Evolutionary conservation across 2,888 invertebrate species (phyloP), one percentile per base, ranked within the genome.

Genomic region (Sphaeridia pumilis): DNA sequence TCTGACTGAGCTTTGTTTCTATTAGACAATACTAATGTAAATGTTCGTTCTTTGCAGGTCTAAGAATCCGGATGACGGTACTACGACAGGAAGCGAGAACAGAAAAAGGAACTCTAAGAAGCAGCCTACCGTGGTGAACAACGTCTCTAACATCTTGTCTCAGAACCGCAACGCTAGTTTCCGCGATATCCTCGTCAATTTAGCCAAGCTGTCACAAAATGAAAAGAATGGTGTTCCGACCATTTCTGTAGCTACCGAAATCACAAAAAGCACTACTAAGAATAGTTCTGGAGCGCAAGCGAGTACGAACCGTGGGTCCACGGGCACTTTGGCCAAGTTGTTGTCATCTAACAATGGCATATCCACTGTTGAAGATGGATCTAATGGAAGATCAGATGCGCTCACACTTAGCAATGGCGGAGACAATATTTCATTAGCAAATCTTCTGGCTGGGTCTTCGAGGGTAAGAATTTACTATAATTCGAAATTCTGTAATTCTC

Each of bases 111-210:
- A n/a, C 38, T 3, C 7, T 14, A 47, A 21, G 22, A 34, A 24
- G 24, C 28, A 28, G 5, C 20, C 17, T 5, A 5, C 10, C 22
- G 47, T 22, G 36, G 24, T n/a, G 21, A 28, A 22, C 49, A 28
- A 25, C 41, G 2, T 5, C 27, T 17, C 49, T 49, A 42, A 31
- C 21, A 35, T 44, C n/a, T 24, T 50, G 5, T 43, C 44, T 25
- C 50, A 50, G 20, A 44, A 50, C 35, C 50, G 5, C 3, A 44
- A 50, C 25, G 31, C 44, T 17, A 52, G 46, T 21, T 46, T 46
- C 26, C 46, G 28, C 66, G 84, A 85, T 65, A 82, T 84, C 26
- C 73, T 85, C 14, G 79, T 84, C 2, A 83, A 84, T 67, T 83
- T 83, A 67, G 83, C 84, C 1, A 78, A 76, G 66, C 67, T 78